Percentiles rank a stretch among this genome's conserved stretches.
Conservation (phyloP, 2,113 vertebrate genomes). For the Phyllostomus discolor region DNA sequence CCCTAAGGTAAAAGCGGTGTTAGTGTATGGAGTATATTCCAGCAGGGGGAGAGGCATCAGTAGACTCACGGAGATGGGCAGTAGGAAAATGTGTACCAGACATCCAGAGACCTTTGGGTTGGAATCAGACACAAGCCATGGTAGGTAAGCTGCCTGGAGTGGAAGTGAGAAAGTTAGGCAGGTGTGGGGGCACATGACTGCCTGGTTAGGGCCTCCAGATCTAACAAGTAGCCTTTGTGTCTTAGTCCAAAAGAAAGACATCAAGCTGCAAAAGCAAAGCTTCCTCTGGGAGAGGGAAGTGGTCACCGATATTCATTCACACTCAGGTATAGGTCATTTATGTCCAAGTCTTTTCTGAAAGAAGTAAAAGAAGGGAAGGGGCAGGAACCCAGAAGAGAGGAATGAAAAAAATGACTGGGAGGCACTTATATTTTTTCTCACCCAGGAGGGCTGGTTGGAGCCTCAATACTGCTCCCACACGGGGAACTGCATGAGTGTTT, state of each 20-base stretch:
- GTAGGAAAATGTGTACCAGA: background rate
- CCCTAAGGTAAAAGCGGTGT: background rate
- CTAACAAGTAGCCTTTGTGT: background rate
- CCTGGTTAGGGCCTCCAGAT: background rate
- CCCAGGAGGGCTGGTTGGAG: too few relatives aligned
- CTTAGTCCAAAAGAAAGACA: background rate
- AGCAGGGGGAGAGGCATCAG: background rate
- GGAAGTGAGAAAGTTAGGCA: background rate
- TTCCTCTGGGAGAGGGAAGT: background rate
- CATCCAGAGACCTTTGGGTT: background rate
- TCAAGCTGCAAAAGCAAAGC: background rate
- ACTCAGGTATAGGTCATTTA: background rate
- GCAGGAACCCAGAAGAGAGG: background rate
- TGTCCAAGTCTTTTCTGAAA: background rate
- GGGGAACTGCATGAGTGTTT: background rate
- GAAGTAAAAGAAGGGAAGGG: background rate
- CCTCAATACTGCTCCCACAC: fast-evolving
- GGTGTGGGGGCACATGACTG: background rate
- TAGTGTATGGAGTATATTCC: background rate
- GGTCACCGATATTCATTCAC: background rate
- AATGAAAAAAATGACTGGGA: background rate
- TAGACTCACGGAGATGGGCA: background rate
- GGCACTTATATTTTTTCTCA: background rate
- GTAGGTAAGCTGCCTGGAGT: background rate
- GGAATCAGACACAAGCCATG: background rate